Evolutionary conservation across 2,113 vertebrate species (phyloP).

Genomic region (Ramphastos sulfuratus): DNA sequence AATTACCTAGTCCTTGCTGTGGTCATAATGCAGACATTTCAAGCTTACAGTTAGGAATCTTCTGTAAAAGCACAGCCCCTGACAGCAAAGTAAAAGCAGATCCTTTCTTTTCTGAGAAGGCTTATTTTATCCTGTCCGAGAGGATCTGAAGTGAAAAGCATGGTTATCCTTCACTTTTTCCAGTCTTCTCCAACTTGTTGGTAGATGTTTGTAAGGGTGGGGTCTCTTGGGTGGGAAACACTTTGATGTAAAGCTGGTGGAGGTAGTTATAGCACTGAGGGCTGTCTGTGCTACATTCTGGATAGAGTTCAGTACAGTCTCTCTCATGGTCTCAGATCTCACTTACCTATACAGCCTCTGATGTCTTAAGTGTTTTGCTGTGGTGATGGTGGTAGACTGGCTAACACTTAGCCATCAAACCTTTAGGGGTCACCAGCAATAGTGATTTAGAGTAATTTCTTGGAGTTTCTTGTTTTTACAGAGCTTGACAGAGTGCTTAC

Average conservation of each 20-base stretch:
- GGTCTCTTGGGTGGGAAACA: not conserved
- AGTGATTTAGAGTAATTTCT: not conserved
- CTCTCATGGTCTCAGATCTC: not conserved
- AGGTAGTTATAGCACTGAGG: not conserved
- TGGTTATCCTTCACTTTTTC: not conserved
- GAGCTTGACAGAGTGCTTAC: constrained; percentile 69
- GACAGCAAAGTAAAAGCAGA: not conserved
- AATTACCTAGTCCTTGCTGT: not conserved
- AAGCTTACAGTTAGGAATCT: not conserved
- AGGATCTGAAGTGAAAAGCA: not conserved
- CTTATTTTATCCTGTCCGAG: not conserved
- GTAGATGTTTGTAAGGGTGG: not conserved
- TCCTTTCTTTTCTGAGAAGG: not conserved
- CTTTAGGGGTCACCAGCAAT: not conserved
- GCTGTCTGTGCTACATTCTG: not conserved
- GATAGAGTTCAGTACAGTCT: not conserved
- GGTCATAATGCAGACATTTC: not conserved
- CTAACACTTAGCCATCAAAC: not conserved
- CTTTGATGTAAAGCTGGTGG: not conserved
- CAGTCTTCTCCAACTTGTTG: not conserved
- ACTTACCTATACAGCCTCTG: not conserved
- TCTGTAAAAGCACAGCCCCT: not conserved
- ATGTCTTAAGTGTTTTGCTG: not conserved
- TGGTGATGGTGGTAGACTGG: not conserved
- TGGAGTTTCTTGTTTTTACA: constrained; percentile 19